Evolutionary conservation across 2,113 vertebrate genomes (phyloP).

Genomic region (Etheostoma cragini): DNA sequence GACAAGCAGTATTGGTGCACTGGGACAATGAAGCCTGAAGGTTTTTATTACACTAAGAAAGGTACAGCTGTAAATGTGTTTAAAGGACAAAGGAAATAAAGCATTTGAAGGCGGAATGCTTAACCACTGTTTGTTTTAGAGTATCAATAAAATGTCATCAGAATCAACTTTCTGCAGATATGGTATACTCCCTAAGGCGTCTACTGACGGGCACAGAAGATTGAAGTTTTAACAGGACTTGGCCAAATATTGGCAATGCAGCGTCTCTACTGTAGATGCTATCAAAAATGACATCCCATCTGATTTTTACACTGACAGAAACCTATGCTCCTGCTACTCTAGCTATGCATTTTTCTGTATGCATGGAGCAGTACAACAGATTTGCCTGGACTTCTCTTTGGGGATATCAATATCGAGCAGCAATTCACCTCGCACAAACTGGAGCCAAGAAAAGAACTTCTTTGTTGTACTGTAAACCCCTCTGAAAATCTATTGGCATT

Average conservation of each 20-base stretch:
- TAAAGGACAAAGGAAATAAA: conserved; percentile 12
- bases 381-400: conserved; percentile 53
- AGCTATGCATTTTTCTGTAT: conserved; percentile 35
- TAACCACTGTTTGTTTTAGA: neutral
- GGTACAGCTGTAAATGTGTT: neutral
- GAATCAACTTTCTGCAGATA: conserved; percentile 14
- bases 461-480: conserved; percentile 64
- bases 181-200: neutral
- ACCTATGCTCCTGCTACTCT: conserved; percentile 19
- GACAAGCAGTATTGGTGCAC: neutral
- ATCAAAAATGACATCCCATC: conserved; percentile 20
- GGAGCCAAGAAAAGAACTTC: conserved; percentile 73
- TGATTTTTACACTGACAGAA: conserved; percentile 14
- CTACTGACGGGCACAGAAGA: conserved; percentile 3
- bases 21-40: conserved; percentile 31
- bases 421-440: conserved; percentile 63
- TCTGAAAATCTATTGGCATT: conserved; percentile 75
- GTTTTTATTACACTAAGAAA: conserved; percentile 23
- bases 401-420: conserved; percentile 72
- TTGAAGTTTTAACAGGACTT: conserved; percentile 34
- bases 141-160: conserved; percentile 6
- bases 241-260: neutral
- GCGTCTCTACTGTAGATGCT: neutral
- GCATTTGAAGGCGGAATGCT: conserved; percentile 7
- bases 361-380: conserved; percentile 49